phyloP scores from a whole-genome alignment of 2,113 vertebrate genomes.

The Chloroceryle aenea region DNA sequence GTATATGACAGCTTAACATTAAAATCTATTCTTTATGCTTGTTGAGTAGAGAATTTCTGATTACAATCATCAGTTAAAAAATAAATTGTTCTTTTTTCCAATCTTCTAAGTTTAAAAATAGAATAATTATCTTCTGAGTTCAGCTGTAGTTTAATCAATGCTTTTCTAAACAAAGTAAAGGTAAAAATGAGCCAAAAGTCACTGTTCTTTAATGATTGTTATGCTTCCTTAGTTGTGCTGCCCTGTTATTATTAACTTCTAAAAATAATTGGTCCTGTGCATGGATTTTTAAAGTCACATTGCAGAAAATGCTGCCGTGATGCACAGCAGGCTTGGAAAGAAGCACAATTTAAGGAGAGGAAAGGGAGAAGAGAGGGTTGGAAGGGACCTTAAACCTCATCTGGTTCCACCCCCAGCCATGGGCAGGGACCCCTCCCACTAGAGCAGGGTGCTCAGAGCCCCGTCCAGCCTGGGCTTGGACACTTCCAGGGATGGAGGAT shows the following conservation, averaged over 20 bases:
- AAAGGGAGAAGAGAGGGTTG: neutral
- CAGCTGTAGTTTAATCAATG: slow-evolving; percentile 72
- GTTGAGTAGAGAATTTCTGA: slow-evolving; percentile 66
- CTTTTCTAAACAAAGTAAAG: slow-evolving; percentile 65
- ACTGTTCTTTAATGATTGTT: slow-evolving; percentile 67
- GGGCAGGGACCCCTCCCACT: neutral
- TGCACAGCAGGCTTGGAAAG: neutral
- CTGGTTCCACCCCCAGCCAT: neutral
- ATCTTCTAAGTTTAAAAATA: slow-evolving; percentile 24
- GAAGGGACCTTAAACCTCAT: neutral
- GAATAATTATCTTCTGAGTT: slow-evolving; percentile 40
- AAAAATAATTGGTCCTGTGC: slow-evolving; percentile 51
- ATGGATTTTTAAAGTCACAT: neutral
- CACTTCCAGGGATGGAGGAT: neutral
- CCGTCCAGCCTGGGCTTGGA: neutral
- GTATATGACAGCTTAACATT: neutral
- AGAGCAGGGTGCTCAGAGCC: neutral
- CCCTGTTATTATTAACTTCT: slow-evolving; percentile 57
- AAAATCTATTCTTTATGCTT: slow-evolving; percentile 44
- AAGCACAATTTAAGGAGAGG: neutral
- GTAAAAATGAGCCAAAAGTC: slow-evolving; percentile 71
- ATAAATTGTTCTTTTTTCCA: neutral
- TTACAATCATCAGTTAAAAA: slow-evolving; percentile 35
- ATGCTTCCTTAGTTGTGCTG: slow-evolving; percentile 58
- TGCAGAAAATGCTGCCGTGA: neutral